Percentiles rank a stretch among this genome's conserved stretches.
Conservation (phyloP, 1,140 invertebrate species). For the Dendrolimus punctatus region DNA sequence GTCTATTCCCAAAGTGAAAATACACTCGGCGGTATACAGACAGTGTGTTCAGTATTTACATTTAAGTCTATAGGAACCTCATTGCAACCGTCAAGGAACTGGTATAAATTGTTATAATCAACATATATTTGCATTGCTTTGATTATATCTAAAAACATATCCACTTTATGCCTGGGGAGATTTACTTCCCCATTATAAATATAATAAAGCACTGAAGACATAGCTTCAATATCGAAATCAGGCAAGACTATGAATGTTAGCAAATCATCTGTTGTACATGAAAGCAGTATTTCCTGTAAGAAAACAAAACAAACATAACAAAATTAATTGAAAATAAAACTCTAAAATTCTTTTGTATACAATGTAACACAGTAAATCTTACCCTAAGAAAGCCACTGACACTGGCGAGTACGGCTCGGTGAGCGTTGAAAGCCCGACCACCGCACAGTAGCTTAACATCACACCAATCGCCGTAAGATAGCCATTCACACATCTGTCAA, state of each 20-base stretch:
- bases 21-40: constrained; percentile 1
- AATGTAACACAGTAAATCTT: constrained; percentile 8
- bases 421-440: constrained; percentile 43
- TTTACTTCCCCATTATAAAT: constrained; percentile 58
- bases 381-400: constrained; percentile 58
- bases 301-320: constrained; percentile 3
- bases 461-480: constrained; percentile 43
- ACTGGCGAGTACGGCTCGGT: constrained; percentile 52
- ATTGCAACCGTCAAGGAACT: constrained; percentile 2
- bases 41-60: no score
- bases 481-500: constrained; percentile 49
- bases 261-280: constrained; percentile 40
- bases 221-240: constrained; percentile 46
- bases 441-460: constrained; percentile 48
- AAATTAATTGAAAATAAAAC: constrained; percentile 5
- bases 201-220: constrained; percentile 51
- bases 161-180: constrained; percentile 33
- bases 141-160: constrained; percentile 47
- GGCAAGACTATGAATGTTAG: constrained; percentile 49
- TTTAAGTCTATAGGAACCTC: no score
- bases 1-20: constrained; percentile 13
- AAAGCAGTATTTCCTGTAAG: constrained; percentile 44
- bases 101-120: constrained; percentile 30
- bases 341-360: neutral
- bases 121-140: constrained; percentile 51